phyloP scores from a whole-genome alignment of 35 echinoderm and acorn worm species.

The Chiridota heheva region DNA sequence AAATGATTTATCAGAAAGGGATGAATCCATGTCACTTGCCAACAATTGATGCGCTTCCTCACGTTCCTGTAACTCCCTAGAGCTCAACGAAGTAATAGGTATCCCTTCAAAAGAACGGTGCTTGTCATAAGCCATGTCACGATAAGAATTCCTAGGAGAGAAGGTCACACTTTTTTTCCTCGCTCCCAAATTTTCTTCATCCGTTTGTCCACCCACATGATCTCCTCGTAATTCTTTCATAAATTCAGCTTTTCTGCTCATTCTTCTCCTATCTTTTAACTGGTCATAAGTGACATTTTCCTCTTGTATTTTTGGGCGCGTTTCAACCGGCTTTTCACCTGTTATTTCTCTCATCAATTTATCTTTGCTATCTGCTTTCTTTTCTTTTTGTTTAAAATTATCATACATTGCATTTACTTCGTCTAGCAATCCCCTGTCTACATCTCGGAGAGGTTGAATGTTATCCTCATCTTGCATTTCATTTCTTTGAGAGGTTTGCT shows the following conservation, averaged over 20 bases:
- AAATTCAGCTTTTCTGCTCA: neutral
- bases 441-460: neutral
- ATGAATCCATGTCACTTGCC: neutral
- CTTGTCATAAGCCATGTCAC: too few species aligned
- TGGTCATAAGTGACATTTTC: constrained; percentile 15
- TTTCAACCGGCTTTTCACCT: too few species aligned
- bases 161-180: too few species aligned
- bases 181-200: too few species aligned
- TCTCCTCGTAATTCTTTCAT: neutral
- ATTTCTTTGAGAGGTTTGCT: neutral
- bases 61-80: too few species aligned
- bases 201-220: neutral
- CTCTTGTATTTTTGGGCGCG: neutral
- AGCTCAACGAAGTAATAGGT: too few species aligned
- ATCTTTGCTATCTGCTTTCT: neutral
- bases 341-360: neutral
- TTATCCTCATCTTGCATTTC: neutral
- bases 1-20: neutral
- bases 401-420: neutral
- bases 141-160: too few species aligned
- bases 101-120: too few species aligned
- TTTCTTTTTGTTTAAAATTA: neutral
- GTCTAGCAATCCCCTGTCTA: neutral
- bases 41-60: too few species aligned
- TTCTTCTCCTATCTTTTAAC: constrained; percentile 5